Percentiles rank a stretch among this genome's conserved stretches.
Evolutionary conservation across 2,797 vertebrate species (phyloP).

Genomic region (Lophius americanus): DNA sequence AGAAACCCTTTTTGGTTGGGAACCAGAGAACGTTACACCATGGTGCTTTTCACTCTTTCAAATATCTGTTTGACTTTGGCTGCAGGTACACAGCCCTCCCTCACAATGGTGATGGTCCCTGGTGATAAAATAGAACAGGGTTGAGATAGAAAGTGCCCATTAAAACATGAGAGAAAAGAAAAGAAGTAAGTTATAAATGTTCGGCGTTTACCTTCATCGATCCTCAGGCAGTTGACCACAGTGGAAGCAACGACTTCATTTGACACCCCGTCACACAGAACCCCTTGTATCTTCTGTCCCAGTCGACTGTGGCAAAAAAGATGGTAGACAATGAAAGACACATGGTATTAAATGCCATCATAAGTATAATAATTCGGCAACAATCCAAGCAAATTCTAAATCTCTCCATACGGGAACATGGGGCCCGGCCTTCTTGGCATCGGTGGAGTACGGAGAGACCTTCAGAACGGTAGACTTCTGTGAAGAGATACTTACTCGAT

Average conservation of each 20-base stretch:
- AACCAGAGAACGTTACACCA: slow-evolving; percentile 57
- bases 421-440: no score
- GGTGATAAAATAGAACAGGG: slow-evolving; percentile 25
- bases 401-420: not conserved
- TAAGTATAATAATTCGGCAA: no score
- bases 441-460: not conserved
- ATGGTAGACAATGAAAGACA: not conserved
- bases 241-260: slow-evolving; percentile 89
- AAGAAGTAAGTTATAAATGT: not conserved
- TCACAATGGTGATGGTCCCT: slow-evolving; percentile 85
- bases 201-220: slow-evolving; percentile 83
- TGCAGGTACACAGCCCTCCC: slow-evolving; percentile 89
- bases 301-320: slow-evolving; percentile 79
- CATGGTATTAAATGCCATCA: not conserved
- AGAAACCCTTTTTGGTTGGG: no score
- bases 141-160: not conserved
- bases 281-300: slow-evolving; percentile 88
- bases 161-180: not conserved
- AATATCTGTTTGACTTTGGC: slow-evolving; percentile 85
- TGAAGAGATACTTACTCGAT: slow-evolving; percentile 79
- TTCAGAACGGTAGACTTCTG: not conserved
- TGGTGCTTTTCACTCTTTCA: slow-evolving; percentile 82
- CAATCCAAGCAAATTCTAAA: no score
- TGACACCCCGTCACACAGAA: slow-evolving; percentile 89
- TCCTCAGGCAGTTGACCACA: slow-evolving; percentile 88